Evolutionary conservation across 2,113 vertebrate genomes (phyloP).

Genomic region (Bambusicola thoracicus): DNA sequence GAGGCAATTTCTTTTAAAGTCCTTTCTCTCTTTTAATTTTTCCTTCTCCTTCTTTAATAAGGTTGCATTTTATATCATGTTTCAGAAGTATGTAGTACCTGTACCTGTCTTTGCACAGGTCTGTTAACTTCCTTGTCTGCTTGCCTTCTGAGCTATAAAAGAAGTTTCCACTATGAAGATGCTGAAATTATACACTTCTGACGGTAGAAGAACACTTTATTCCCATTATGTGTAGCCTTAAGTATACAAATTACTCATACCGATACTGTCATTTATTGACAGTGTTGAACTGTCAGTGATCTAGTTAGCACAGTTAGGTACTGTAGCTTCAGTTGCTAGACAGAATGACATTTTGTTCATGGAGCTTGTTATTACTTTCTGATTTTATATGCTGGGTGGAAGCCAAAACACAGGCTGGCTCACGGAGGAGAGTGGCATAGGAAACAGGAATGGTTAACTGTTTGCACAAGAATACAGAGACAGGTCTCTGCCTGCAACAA

Average conservation of each 20-base stretch:
- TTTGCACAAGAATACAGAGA: background rate
- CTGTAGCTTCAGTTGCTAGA: slow-evolving; percentile 40
- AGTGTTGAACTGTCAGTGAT: slow-evolving; percentile 33
- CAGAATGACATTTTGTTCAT: slow-evolving; percentile 45
- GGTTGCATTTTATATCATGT: background rate
- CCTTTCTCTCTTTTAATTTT: background rate
- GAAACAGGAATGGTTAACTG: background rate
- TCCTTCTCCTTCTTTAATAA: background rate
- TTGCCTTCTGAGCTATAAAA: slow-evolving; percentile 46
- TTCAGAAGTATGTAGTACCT: slow-evolving; percentile 25
- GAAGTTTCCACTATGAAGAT: slow-evolving; percentile 30
- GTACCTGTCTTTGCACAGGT: background rate
- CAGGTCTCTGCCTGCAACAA: background rate
- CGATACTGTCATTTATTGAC: slow-evolving; percentile 64
- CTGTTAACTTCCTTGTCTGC: slow-evolving; percentile 6
- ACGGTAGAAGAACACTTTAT: slow-evolving; percentile 54
- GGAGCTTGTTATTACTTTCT: slow-evolving; percentile 55
- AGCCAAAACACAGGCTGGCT: slow-evolving; percentile 24
- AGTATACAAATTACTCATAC: slow-evolving; percentile 67
- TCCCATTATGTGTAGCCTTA: slow-evolving; percentile 52
- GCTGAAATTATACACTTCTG: slow-evolving; percentile 55
- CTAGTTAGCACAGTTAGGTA: slow-evolving; percentile 55
- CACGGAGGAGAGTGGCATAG: background rate
- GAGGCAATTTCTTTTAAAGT: background rate
- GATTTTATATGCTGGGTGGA: slow-evolving; percentile 2